These are phyloP conservation scores for Colletes collaris DNA, from an alignment of 2,888 invertebrate species.

Conservation along the genomic window DNA sequence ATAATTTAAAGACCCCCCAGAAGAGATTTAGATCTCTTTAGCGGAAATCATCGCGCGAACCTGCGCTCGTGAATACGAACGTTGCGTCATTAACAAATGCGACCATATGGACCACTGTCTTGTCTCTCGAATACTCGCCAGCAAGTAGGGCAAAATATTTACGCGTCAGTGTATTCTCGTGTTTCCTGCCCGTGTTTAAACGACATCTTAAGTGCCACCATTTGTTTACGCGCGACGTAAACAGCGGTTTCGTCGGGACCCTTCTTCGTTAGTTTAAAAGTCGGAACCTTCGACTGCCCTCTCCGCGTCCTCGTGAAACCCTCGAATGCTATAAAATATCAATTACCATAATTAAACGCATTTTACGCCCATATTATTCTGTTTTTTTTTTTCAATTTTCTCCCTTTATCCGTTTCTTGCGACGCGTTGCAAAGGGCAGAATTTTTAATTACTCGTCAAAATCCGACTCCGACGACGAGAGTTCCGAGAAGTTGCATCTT, in stretches of 20 bases:
- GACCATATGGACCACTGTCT: conserved; percentile 74
- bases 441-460: too few species aligned
- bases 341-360: not conserved
- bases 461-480: not conserved
- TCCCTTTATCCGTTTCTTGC: too few species aligned
- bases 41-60: conserved; percentile 27
- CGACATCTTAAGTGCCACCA: conserved; percentile 82
- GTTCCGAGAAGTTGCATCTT: conserved; percentile 27
- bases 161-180: conserved; percentile 80
- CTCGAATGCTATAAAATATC: not conserved
- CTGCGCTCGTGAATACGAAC: conserved; percentile 16
- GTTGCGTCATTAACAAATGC: conserved; percentile 76
- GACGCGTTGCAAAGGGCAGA: too few species aligned
- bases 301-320: not conserved
- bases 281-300: conserved; percentile 1
- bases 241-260: conserved; percentile 72
- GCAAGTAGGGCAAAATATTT: conserved; percentile 81
- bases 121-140: conserved; percentile 68
- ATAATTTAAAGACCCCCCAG: not conserved
- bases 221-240: conserved; percentile 77
- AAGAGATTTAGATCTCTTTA: not conserved
- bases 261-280: conserved; percentile 54
- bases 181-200: conserved; percentile 82
- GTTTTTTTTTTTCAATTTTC: too few species aligned
- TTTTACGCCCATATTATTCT: not conserved